Evolutionary conservation across 2,797 vertebrate genomes (phyloP).

Genomic region (Arremon aurantiirostris): DNA sequence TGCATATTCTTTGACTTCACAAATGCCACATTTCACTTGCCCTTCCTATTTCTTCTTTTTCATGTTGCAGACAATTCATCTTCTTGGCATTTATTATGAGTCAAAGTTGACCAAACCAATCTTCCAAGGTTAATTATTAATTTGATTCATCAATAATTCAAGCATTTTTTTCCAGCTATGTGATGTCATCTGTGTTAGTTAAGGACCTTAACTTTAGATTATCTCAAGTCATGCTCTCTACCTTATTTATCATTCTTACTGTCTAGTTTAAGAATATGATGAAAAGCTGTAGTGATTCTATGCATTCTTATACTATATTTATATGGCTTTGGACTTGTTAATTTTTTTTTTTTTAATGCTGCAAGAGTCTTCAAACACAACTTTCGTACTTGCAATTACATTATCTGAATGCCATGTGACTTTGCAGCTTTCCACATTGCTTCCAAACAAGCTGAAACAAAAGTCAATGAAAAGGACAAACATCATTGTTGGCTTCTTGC

Average conservation of each 20-base stretch:
- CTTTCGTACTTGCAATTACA: not conserved
- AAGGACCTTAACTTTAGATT: constrained; percentile 26
- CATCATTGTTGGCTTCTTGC: not conserved
- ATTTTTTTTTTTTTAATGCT: not conserved
- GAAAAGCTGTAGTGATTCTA: not conserved
- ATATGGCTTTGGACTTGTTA: not conserved
- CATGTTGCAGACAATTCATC: not conserved
- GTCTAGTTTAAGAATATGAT: not conserved
- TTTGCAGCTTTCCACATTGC: not conserved
- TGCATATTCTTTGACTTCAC: not conserved
- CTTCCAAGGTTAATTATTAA: constrained; percentile 56
- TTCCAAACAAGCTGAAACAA: not conserved
- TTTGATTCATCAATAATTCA: constrained; percentile 57
- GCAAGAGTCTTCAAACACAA: not conserved
- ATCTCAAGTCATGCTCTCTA: constrained; percentile 9
- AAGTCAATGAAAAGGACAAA: not conserved
- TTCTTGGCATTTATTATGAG: constrained; percentile 50
- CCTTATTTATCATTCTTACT: constrained; percentile 33
- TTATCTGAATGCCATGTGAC: not conserved
- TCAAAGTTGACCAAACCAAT: constrained; percentile 58
- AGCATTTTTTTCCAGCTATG: not conserved
- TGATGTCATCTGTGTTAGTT: constrained; percentile 53
- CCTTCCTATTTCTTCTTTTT: not conserved
- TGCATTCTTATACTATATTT: not conserved
- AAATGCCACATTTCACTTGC: not conserved